Conservation (phyloP, 2,888 invertebrate genomes). For the Drosophila bunnanda region DNA sequence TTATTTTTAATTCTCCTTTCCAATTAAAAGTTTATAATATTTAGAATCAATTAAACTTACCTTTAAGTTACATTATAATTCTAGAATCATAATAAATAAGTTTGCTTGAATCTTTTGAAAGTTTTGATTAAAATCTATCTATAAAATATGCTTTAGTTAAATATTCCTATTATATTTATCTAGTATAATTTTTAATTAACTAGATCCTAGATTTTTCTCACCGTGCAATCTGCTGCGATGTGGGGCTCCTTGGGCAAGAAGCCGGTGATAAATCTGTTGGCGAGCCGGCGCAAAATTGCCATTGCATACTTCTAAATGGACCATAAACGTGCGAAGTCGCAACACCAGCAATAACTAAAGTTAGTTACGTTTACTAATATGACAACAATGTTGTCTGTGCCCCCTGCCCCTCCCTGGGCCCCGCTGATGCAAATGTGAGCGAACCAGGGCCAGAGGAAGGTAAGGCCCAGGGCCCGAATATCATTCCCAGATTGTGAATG, state of each 20-base stretch:
- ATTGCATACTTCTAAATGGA: conserved; percentile 80
- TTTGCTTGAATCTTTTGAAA: neutral
- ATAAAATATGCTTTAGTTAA: too few species aligned
- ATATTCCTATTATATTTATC: too few species aligned
- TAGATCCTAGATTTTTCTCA: neutral
- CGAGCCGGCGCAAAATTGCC: conserved; percentile 78
- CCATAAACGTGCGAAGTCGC: conserved; percentile 77
- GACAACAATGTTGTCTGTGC: conserved; percentile 70
- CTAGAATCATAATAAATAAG: neutral
- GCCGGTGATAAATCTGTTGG: conserved; percentile 81
- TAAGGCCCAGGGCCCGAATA: conserved; percentile 7
- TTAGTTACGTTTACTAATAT: conserved; percentile 80
- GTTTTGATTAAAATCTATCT: neutral
- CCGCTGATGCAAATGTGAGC: conserved; percentile 31
- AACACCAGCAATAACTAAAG: conserved; percentile 80
- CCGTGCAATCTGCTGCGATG: neutral
- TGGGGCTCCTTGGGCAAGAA: conserved; percentile 42
- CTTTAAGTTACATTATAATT: neutral
- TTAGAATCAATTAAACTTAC: too few species aligned
- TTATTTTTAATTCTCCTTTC: too few species aligned
- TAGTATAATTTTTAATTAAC: too few species aligned
- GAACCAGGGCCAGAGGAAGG: conserved; percentile 16
- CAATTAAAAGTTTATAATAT: too few species aligned
- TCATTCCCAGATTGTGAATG: conserved; percentile 30
- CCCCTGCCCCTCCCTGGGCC: neutral